A percentile compares a stretch with the other conserved stretches of the same genome.
These are phyloP conservation scores for Drosophila neonasuta DNA, from an alignment of 2,888 invertebrate genomes.

Conservation along the genomic window DNA sequence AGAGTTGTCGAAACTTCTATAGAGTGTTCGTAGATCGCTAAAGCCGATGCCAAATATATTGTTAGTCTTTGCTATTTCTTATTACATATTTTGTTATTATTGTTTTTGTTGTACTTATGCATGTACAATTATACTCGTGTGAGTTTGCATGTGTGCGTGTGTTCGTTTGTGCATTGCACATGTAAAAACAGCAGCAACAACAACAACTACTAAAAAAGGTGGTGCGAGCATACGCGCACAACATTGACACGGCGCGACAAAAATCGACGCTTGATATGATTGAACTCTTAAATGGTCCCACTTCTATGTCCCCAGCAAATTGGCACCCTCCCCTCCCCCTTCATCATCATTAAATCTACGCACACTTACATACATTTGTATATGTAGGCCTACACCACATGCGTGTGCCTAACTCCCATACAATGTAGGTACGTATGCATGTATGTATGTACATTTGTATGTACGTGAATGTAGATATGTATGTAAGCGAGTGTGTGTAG, in stretches of 20 bases:
- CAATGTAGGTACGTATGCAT: not conserved
- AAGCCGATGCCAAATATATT: constrained; percentile 15
- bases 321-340: constrained; percentile 17
- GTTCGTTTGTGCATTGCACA: constrained; percentile 39
- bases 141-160: constrained; percentile 7
- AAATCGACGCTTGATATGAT: constrained; percentile 66
- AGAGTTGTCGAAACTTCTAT: constrained; percentile 3
- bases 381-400: constrained; percentile 14
- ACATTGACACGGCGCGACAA: constrained; percentile 62
- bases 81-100: constrained; percentile 29
- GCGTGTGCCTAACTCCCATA: constrained; percentile 17
- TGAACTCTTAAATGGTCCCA: constrained; percentile 65
- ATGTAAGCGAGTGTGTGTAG: not conserved
- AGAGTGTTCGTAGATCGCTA: constrained; percentile 21
- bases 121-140: constrained; percentile 16
- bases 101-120: constrained; percentile 26
- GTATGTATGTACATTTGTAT: constrained; percentile 1
- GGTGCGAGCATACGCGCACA: constrained; percentile 4
- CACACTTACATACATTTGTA: not conserved
- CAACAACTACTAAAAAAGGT: constrained; percentile 19
- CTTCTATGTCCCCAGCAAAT: constrained; percentile 19
- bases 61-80: constrained; percentile 35
- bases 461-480: constrained; percentile 4
- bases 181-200: constrained; percentile 41
- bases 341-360: not conserved